Base-by-base conservation (phyloP, 2,888 invertebrate genomes). In the Cinara cedri region DNA sequence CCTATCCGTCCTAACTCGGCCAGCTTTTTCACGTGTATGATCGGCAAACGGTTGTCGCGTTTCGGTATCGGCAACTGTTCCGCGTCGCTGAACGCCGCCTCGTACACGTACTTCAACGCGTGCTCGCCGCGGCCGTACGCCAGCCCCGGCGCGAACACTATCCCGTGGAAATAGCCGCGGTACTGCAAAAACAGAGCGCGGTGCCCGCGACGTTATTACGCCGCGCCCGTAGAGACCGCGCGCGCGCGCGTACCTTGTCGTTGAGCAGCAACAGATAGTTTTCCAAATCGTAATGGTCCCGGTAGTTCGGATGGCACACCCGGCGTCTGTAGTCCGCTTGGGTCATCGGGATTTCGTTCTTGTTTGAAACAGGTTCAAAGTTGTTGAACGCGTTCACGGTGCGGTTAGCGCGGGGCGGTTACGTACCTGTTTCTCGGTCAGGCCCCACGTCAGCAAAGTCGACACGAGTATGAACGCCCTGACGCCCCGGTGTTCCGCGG, bases 391-490 rank as follows among this genome's bases (percentile, higher is more conserved):
- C 24, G 62, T 24, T 62, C 51, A n/a, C 34, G 46, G 3, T 16
- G n/a, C 70, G 16, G 9, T 46, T 16, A 21, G 3, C n/a, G 13
- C 16, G 19, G 11, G 16, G 42, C 8, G 26, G 16, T 42, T 68
- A 9, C 8, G n/a, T 60, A 70, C 78, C 11, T 78, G 10, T 19
- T 57, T 57, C 26, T 49, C 70, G 11, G 55, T 55, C 3, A 68
- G 51, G 51, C 68, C 68, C 78, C 78, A 78, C 49, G 78, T 78
- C 70, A 46, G 57, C 46, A 78, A 49, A 68, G 49, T 78, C 24
- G 78, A 78, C 60, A 78, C 70, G 11, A 78, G 68, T 60, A 78
- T 68, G 49, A 78, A 78, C 3, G 70, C 78, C 49, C 68, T 66
- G 16, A 21, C 21, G 1, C 60, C 68, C 68, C 54, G 68, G 21